These are phyloP conservation scores for Pelosia muscerda DNA, from an alignment of 2,888 invertebrate genomes.

Conservation along the genomic window DNA sequence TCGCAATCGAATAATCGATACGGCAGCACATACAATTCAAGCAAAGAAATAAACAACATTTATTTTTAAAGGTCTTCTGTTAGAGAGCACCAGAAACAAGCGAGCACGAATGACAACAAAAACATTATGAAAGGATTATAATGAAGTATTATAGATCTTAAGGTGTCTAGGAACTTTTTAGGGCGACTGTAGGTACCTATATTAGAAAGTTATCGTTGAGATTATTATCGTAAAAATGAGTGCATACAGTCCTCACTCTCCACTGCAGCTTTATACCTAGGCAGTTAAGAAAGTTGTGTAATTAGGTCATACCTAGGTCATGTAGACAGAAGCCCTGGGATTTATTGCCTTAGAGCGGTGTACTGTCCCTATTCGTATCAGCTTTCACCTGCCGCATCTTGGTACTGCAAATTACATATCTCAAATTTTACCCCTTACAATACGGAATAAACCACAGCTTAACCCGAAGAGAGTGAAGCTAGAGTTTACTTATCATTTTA, in stretches of 20 bases:
- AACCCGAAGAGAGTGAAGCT: not conserved
- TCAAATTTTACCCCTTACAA: not conserved
- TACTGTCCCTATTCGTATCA: conserved; percentile 32
- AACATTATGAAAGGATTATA: too few species aligned
- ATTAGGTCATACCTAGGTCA: conserved; percentile 60
- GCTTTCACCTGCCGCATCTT: conserved; percentile 39
- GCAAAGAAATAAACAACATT: too few species aligned
- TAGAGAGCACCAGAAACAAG: too few species aligned
- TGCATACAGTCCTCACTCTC: conserved; percentile 7
- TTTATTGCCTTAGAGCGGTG: conserved; percentile 46
- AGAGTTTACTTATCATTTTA: not conserved
- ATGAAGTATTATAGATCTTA: too few species aligned
- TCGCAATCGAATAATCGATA: too few species aligned
- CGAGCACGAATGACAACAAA: too few species aligned
- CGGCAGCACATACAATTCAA: too few species aligned
- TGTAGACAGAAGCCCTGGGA: conserved; percentile 46
- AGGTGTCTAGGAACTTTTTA: too few species aligned
- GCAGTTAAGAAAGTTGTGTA: conserved; percentile 48
- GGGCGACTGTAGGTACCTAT: too few species aligned
- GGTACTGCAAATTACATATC: not conserved
- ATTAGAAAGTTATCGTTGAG: not conserved
- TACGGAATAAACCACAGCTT: not conserved
- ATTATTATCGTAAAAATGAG: conserved; percentile 1
- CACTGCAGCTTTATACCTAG: conserved; percentile 1
- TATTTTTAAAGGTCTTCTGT: not conserved